phyloP scores from a whole-genome alignment of 1,140 invertebrate species.

The Littorina saxatilis region DNA sequence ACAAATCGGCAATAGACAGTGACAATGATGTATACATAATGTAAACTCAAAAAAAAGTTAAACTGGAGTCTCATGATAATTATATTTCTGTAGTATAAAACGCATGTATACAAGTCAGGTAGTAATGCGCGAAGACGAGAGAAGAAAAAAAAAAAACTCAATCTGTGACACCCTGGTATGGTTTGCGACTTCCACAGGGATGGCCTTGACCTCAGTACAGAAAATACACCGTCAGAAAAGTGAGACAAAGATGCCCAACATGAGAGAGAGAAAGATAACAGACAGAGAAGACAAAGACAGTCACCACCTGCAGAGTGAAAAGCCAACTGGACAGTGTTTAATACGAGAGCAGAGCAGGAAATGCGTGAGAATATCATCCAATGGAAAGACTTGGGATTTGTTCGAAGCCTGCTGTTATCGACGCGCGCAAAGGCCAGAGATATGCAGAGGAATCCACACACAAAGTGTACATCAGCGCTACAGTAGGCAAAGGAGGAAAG shows the following conservation, averaged over 20 bases:
- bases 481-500: not conserved
- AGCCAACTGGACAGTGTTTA: no score
- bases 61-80: not conserved
- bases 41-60: not conserved
- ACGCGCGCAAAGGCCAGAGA: not conserved
- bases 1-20: slow-evolving; percentile 17
- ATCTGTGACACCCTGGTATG: not conserved
- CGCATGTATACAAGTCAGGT: not conserved
- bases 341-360: not conserved
- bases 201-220: no score
- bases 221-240: no score
- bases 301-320: no score
- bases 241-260: not conserved
- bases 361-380: not conserved
- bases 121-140: no score
- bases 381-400: no score
- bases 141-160: not conserved
- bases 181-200: not conserved
- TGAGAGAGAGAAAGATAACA: not conserved
- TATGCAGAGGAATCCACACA: not conserved
- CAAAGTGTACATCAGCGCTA: not conserved
- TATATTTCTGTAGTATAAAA: not conserved
- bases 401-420: not conserved
- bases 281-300: not conserved
- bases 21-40: not conserved